Base-by-base conservation (phyloP, 2,797 vertebrate genomes). In the Poecilia picta region DNA sequence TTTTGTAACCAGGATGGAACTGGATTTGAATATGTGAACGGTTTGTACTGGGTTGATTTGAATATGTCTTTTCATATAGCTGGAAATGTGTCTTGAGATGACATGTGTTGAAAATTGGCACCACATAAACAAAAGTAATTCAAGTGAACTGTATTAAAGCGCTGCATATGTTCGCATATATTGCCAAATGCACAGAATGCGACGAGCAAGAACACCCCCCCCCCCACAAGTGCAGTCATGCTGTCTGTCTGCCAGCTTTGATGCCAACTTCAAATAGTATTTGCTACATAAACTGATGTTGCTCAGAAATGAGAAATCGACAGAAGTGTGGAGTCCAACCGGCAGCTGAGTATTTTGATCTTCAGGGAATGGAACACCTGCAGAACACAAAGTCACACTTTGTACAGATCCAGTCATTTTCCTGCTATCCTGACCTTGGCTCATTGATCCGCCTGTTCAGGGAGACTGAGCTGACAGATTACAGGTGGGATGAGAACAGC, bases 381-480 rank as follows among this genome's bases (percentile, higher is more conserved):
- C 83, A 76, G 81, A 77, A 80, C 86, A 76, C 89, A 89, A 91
- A 91, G 90, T 91, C 85, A 90, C 83, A 84, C 84, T 82, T 64
- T 82, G 83, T 73, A 72, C 85, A 80, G 76, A 81, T 59, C 53
- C 84, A 83, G 81, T 83, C 87, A 74, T 83, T 59, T 79, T 76
- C 72, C 74, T 31, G 16, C 11, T 75, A 81, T 79, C 75, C 88
- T 89, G 90, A 74, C 92, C 93, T 93, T 93, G 92, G 45, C 41
- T 74, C 85, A 94, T 89, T 89, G 94, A 94, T 94, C 89, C 88
- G 89, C 92, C 90, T 86, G 84, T 89, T 91, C 89, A 87, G 87
- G 83, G 64, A 80, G 73, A 79, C 72, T 78, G 81, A 46, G 28
- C 73, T 81, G 75, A 36, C 77, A 76, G 43, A 81, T 23, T 76